These are phyloP conservation scores for Nomada lathburiana DNA, from an alignment of 2,888 invertebrate species.

Conservation along the genomic window DNA sequence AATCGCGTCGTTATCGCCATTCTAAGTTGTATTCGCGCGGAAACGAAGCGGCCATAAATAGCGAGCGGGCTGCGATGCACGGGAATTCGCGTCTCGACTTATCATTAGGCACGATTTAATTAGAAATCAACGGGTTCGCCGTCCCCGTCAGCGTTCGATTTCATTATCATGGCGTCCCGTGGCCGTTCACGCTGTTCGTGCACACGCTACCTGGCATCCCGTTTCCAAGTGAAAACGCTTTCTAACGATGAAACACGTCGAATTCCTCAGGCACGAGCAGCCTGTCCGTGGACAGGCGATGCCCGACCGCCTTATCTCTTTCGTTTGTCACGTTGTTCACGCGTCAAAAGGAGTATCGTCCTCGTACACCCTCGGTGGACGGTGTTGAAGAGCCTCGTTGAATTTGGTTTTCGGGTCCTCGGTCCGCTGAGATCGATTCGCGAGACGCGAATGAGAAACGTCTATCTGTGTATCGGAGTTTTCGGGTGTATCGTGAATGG, in stretches of 20 bases:
- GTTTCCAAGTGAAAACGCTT: constrained; percentile 67
- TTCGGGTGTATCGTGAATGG: neutral
- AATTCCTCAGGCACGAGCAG: constrained; percentile 48
- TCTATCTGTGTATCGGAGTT: neutral
- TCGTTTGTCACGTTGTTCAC: neutral
- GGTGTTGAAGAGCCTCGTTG: neutral
- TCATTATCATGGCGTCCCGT: constrained; percentile 53
- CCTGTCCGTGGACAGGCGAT: neutral
- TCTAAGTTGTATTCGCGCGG: neutral
- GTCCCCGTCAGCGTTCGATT: constrained; percentile 47
- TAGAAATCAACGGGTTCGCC: constrained; percentile 52
- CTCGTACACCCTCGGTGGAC: neutral
- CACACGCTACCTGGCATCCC: constrained; percentile 33
- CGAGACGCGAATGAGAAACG: neutral
- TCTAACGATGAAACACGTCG: constrained; percentile 55
- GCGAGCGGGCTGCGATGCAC: neutral
- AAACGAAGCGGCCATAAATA: neutral
- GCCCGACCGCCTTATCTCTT: neutral
- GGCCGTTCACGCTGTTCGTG: constrained; percentile 34
- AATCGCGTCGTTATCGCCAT: neutral
- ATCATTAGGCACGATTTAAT: constrained; percentile 38
- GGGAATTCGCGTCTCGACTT: constrained; percentile 19
- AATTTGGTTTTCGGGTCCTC: neutral
- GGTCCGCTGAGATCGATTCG: neutral
- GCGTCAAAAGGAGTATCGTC: neutral